These are phyloP conservation scores for Phacellophora camtschatica DNA, from an alignment of 30 jellyfish, hydroid and myxozoan species.

Conservation along the genomic window DNA sequence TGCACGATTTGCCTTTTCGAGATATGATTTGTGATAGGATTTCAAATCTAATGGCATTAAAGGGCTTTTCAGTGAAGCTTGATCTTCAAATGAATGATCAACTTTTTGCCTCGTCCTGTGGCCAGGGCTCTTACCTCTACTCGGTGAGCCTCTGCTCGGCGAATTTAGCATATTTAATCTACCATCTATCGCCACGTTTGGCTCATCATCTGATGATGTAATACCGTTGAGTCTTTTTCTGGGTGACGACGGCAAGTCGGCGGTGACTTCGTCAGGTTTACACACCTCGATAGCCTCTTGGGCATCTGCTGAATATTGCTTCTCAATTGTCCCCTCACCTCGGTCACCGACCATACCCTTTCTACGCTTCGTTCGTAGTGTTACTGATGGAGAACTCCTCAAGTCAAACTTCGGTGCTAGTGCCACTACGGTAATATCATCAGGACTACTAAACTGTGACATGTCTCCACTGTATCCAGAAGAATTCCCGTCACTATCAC, in stretches of 20 bases:
- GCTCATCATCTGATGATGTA: constrained; percentile 53
- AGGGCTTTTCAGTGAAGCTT: constrained; percentile 23
- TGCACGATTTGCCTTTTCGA: constrained; percentile 17
- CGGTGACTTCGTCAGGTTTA: not conserved
- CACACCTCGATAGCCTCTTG: not conserved
- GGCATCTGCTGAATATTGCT: constrained; percentile 10
- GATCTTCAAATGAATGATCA: constrained; percentile 53
- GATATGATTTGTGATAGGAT: constrained; percentile 52
- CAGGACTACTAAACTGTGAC: constrained; percentile 61
- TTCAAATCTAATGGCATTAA: constrained; percentile 25
- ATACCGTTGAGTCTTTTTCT: constrained; percentile 50
- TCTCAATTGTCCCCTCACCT: not conserved
- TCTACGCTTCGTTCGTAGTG: constrained; percentile 20
- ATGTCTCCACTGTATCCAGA: constrained; percentile 64
- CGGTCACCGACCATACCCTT: constrained; percentile 25
- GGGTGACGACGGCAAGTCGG: constrained; percentile 40
- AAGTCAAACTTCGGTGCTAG: constrained; percentile 30
- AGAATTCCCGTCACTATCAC: constrained; percentile 58
- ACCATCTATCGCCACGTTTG: not conserved
- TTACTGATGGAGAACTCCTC: constrained; percentile 50
- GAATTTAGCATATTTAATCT: not conserved
- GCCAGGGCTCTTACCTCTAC: constrained; percentile 20
- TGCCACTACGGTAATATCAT: constrained; percentile 13
- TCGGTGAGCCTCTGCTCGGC: not conserved
- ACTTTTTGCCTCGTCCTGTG: constrained; percentile 25